These are phyloP conservation scores for Sternotherus odoratus DNA, from an alignment of 2,797 vertebrate species.

Conservation along the genomic window DNA sequence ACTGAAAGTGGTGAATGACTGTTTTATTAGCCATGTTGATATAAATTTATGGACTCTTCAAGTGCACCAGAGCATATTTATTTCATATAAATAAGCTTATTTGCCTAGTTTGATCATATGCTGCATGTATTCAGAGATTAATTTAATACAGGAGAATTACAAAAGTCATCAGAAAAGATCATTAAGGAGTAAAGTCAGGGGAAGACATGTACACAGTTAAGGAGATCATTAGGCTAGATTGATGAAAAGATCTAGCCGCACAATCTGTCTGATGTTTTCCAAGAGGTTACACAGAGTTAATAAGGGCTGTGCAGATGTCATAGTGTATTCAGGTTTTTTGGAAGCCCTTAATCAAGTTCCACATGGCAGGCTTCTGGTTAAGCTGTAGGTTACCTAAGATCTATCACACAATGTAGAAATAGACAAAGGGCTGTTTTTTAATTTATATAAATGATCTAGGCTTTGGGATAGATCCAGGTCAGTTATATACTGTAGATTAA, in stretches of 20 bases:
- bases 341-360: constrained; percentile 29
- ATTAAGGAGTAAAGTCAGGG: not conserved
- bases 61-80: not conserved
- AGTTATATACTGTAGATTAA: not conserved
- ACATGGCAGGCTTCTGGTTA: constrained; percentile 17
- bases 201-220: not conserved
- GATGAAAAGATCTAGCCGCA: constrained; percentile 27
- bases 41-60: constrained; percentile 21
- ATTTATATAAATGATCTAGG: not conserved
- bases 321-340: not conserved
- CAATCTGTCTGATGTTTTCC: constrained; percentile 39
- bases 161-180: not conserved
- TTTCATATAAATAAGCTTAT: not conserved
- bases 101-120: not conserved
- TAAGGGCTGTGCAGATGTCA: constrained; percentile 27
- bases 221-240: constrained; percentile 27
- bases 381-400: not conserved
- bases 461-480: constrained; percentile 1
- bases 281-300: constrained; percentile 45
- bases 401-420: not conserved
- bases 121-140: not conserved
- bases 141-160: constrained; percentile 26
- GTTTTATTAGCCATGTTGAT: constrained; percentile 24
- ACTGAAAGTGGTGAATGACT: not conserved
- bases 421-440: not conserved